A percentile compares a stretch with the other conserved stretches of the same genome.
These are phyloP conservation scores for Hiodon alosoides DNA, from an alignment of 2,113 vertebrate species.

Conservation along the genomic window DNA sequence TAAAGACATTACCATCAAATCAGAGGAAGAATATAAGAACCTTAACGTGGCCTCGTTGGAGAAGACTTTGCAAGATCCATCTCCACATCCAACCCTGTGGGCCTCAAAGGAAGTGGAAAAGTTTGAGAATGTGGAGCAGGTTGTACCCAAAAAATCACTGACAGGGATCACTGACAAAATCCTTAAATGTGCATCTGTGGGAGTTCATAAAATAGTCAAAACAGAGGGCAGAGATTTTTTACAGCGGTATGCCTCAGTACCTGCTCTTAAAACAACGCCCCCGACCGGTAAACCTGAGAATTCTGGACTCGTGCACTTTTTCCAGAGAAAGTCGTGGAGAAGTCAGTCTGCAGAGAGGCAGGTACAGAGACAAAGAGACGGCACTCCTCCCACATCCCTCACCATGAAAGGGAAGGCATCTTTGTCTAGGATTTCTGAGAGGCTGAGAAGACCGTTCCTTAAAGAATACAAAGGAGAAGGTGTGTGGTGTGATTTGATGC, in stretches of 20 bases:
- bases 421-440: constrained; percentile 62
- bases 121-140: neutral
- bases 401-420: constrained; percentile 66
- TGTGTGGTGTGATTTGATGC: constrained; percentile 18
- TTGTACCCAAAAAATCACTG: neutral
- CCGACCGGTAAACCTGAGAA: constrained; percentile 4
- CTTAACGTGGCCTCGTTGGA: neutral
- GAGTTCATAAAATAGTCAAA: neutral
- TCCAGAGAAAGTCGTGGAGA: neutral
- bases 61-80: neutral
- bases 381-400: constrained; percentile 41
- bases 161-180: neutral
- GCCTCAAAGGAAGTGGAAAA: constrained; percentile 7
- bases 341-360: neutral
- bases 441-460: constrained; percentile 52
- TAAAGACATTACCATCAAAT: no score
- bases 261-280: neutral
- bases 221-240: neutral
- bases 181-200: constrained; percentile 3
- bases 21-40: neutral
- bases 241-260: neutral
- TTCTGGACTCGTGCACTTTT: constrained; percentile 19
- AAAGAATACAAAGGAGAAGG: constrained; percentile 55
- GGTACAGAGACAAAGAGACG: neutral
- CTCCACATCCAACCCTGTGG: neutral